phyloP scores from a whole-genome alignment of 1,140 invertebrate genomes.

The Ridgeia piscesae region DNA sequence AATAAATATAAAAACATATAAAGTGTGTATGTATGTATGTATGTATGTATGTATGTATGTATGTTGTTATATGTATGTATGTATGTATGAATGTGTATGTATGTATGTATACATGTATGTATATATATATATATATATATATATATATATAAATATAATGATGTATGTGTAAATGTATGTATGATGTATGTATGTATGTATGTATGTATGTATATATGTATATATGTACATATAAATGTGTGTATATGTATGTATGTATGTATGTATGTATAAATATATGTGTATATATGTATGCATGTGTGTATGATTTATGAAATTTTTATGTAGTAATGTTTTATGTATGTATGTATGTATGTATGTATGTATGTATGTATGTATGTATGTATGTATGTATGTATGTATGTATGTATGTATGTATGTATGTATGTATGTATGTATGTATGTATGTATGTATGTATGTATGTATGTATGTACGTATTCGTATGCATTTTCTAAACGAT shows the following conservation, averaged over 20 bases:
- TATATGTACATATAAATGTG: too few species aligned
- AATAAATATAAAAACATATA: neutral
- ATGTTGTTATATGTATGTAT: too few species aligned
- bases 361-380: neutral
- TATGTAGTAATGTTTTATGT: neutral
- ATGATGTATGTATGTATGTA: too few species aligned
- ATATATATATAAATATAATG: neutral
- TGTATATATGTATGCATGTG: neutral
- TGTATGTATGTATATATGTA: too few species aligned
- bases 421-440: slow-evolving; percentile 19
- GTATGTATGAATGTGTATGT: too few species aligned
- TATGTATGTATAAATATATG: neutral
- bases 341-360: neutral
- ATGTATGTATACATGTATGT: too few species aligned
- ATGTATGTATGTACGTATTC: neutral
- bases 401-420: slow-evolving; percentile 22
- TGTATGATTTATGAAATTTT: too few species aligned
- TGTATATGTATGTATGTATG: too few species aligned
- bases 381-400: neutral
- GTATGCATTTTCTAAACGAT: too few species aligned
- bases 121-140: neutral
- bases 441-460: slow-evolving; percentile 12
- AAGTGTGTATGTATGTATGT: neutral
- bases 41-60: neutral
- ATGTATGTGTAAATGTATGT: too few species aligned